Percentiles rank a stretch among this genome's conserved stretches.
phyloP scores from a whole-genome alignment of 1,140 invertebrate species.

The Bradynema listronoti region DNA sequence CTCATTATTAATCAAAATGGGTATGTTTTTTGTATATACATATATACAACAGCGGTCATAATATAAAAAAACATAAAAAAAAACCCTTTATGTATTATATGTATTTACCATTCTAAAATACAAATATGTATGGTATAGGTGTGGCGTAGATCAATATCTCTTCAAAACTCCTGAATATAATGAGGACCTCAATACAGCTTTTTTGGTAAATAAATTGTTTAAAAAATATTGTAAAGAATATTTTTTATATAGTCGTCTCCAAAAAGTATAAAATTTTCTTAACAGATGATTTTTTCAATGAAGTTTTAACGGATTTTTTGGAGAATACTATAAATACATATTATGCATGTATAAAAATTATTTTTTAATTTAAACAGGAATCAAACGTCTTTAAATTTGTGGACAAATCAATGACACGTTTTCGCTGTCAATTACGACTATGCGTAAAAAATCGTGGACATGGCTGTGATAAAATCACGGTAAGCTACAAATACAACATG shows the following conservation, averaged over 20 bases:
- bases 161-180: constrained; percentile 51
- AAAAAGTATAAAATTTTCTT: too few species aligned
- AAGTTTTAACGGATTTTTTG: too few species aligned
- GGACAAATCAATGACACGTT: constrained; percentile 57
- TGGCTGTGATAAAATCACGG: constrained; percentile 47
- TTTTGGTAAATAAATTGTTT: constrained; percentile 22
- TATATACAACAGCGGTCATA: too few species aligned
- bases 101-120: too few species aligned
- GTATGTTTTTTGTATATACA: constrained; percentile 22
- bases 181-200: constrained; percentile 48
- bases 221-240: neutral
- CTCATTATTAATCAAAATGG: constrained; percentile 57
- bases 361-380: too few species aligned
- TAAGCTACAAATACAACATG: too few species aligned
- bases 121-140: constrained; percentile 33
- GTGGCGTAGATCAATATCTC: constrained; percentile 54
- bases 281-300: too few species aligned
- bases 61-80: too few species aligned
- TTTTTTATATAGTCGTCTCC: too few species aligned
- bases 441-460: constrained; percentile 54
- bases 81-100: too few species aligned
- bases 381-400: constrained; percentile 58
- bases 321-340: too few species aligned
- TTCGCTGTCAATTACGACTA: constrained; percentile 54
- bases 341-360: too few species aligned